Evolutionary conservation across 2,797 vertebrate genomes (phyloP), one percentile per base, ranked within the genome.

Genomic region (Allochrocebus solatus): DNA sequence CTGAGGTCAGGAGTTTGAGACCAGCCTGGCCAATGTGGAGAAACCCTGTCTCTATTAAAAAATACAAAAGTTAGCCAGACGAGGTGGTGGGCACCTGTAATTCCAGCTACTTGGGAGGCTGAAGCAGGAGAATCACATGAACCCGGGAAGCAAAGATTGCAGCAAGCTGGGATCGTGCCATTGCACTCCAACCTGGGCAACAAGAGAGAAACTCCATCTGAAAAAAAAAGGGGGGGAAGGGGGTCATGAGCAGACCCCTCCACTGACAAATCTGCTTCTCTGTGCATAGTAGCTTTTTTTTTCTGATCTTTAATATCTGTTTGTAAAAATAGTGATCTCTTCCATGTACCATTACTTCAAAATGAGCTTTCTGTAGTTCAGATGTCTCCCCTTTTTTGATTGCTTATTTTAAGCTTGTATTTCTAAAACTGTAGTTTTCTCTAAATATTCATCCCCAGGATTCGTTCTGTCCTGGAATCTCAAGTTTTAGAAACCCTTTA

Each of bases 401-500:
- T 72, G 19, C n/a, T 82, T 50, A 1, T 43, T 93, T 43, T 22
- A 89, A 76, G 50, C 3, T 87, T 79, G 8, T 39, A 26, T 89
- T 85, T 79, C 3, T 53, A 72, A 93, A 85, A 19, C 3, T 85
- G 57, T 13, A 82, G 0, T 36, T 55, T 81, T 67, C 41, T 8
- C 14, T 70, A 10, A n/a, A 16, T 64, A 67, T 89, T 89, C 13
- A 41, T 95, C 11, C 11, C 91, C 33, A 55, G 5, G 1, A 8
- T 78, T 92, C 7, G 53, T 87, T 96, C 33, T 88, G 24, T 59
- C 1, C 24, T 70, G 0, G 36, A 93, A 24, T 88, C 53, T 92
- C 8, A 61, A 9, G 80, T 93, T 90, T 19, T 75, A 67, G 64
- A 53, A 57, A 59, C 4, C 59, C 2, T 74, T 41, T 74, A 17